Percentiles rank a stretch among this genome's conserved stretches.
Conservation (phyloP, 2,797 vertebrate genomes). For the Poecilia wingei region DNA sequence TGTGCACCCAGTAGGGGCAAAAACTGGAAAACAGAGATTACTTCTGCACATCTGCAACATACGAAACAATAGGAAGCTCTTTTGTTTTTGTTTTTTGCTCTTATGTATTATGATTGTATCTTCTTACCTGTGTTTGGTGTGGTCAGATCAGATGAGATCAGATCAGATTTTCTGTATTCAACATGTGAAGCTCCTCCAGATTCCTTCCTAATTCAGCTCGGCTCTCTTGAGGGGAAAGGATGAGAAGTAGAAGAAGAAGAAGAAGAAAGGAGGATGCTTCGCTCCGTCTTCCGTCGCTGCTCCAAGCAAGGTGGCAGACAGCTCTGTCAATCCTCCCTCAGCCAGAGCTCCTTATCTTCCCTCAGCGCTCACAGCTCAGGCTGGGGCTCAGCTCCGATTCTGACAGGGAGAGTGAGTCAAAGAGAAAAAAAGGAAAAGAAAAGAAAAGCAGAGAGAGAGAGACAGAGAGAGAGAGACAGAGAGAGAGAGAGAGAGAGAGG, state of each 20-base stretch:
- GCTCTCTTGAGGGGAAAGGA: neutral
- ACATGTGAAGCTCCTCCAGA: slow-evolving; percentile 16
- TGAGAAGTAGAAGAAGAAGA: no score
- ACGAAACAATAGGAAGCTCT: neutral
- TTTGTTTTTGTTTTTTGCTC: no score
- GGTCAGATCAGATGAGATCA: neutral
- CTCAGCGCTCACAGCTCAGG: slow-evolving; percentile 51
- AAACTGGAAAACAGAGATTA: neutral
- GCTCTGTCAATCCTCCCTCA: slow-evolving; percentile 56
- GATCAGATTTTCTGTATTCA: slow-evolving; percentile 26
- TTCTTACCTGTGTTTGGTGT: slow-evolving; percentile 48
- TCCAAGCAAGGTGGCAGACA: slow-evolving; percentile 56
- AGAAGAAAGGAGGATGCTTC: slow-evolving; percentile 34
- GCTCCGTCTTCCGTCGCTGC: slow-evolving; percentile 28
- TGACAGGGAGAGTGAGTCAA: slow-evolving; percentile 41
- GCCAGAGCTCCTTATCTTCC: slow-evolving; percentile 56
- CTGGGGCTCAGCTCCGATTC: slow-evolving; percentile 54
- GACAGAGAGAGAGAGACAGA: no score
- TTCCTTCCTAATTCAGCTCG: slow-evolving; percentile 30
- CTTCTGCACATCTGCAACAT: slow-evolving; percentile 1
- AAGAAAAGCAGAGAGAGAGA: slow-evolving; percentile 25
- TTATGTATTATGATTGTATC: neutral
- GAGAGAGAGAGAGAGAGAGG: slow-evolving; percentile 27
- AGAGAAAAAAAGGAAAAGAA: slow-evolving; percentile 5
- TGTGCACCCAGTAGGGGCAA: neutral